Conservation (phyloP, 1,140 invertebrate genomes). For the Hydropsyche tenuis region DNA sequence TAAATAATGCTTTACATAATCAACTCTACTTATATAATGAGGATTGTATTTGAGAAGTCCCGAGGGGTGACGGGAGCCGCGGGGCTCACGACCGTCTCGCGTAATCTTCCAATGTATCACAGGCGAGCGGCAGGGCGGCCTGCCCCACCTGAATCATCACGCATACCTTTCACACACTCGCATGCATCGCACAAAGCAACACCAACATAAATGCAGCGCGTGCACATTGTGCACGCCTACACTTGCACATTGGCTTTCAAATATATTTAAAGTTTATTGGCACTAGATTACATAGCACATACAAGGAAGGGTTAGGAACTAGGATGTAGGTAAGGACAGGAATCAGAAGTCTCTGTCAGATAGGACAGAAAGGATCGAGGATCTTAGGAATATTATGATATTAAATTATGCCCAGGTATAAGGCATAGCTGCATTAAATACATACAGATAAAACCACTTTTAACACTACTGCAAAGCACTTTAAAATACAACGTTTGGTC, state of each 20-base stretch:
- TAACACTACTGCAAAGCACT: conserved; percentile 38
- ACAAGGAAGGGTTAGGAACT: conserved; percentile 32
- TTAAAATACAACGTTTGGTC: background rate
- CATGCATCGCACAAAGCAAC: conserved; percentile 31
- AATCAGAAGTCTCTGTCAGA: conserved; percentile 50
- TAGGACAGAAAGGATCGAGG: conserved; percentile 42
- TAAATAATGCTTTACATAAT: conserved; percentile 49
- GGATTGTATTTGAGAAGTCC: conserved; percentile 48
- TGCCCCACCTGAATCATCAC: conserved; percentile 34
- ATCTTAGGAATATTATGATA: conserved; percentile 5
- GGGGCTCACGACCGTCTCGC: conserved; percentile 50
- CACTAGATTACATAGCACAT: conserved; percentile 43
- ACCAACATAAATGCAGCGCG: background rate
- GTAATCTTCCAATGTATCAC: conserved; percentile 42
- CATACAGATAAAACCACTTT: background rate
- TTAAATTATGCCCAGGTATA: background rate
- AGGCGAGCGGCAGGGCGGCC: conserved; percentile 40
- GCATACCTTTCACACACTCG: conserved; percentile 22
- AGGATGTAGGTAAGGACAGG: conserved; percentile 33
- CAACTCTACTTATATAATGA: conserved; percentile 48
- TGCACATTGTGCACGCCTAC: background rate
- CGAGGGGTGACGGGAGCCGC: conserved; percentile 47
- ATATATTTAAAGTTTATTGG: conserved; percentile 42
- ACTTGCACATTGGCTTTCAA: background rate
- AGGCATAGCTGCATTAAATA: background rate